These are phyloP conservation scores for Danaus chrysippus DNA, from an alignment of 2,888 invertebrate genomes.

Conservation along the genomic window DNA sequence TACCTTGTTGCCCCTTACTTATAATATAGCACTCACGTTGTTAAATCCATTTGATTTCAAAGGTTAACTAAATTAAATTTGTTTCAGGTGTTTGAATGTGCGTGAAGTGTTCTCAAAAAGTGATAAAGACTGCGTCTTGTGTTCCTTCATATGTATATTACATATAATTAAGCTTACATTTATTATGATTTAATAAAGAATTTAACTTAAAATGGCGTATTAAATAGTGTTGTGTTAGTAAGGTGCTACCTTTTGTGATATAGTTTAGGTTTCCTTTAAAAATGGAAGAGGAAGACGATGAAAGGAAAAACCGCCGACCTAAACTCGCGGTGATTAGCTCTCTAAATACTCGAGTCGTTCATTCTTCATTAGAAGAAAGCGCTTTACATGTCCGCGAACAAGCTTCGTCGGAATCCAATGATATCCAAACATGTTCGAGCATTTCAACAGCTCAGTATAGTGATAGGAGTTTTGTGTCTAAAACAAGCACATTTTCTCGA, in stretches of 20 bases:
- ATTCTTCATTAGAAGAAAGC: constrained; percentile 64
- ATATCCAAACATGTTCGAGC: constrained; percentile 73
- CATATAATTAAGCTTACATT: constrained; percentile 50
- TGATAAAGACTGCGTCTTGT: constrained; percentile 78
- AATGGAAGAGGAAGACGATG: constrained; percentile 74
- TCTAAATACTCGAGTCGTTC: constrained; percentile 58
- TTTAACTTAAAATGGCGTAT: constrained; percentile 60
- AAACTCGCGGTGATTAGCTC: constrained; percentile 63
- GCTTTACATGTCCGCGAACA: constrained; percentile 51
- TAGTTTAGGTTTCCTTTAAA: constrained; percentile 36
- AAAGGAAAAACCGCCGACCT: constrained; percentile 56
- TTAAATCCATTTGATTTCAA: constrained; percentile 2
- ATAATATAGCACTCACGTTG: neutral
- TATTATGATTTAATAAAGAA: constrained; percentile 60
- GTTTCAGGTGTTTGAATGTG: constrained; percentile 69
- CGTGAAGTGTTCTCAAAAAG: constrained; percentile 68
- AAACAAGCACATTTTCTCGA: constrained; percentile 74
- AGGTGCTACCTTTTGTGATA: constrained; percentile 43
- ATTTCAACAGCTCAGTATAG: constrained; percentile 69
- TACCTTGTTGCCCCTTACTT: constrained; percentile 7
- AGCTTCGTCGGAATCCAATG: constrained; percentile 79
- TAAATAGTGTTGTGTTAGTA: constrained; percentile 56
- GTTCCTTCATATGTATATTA: constrained; percentile 70
- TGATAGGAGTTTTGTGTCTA: constrained; percentile 74
- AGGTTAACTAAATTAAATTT: constrained; percentile 42